Evolutionary conservation across 2,797 vertebrate genomes (phyloP).

Genomic region (Pagetopsis macropterus): DNA sequence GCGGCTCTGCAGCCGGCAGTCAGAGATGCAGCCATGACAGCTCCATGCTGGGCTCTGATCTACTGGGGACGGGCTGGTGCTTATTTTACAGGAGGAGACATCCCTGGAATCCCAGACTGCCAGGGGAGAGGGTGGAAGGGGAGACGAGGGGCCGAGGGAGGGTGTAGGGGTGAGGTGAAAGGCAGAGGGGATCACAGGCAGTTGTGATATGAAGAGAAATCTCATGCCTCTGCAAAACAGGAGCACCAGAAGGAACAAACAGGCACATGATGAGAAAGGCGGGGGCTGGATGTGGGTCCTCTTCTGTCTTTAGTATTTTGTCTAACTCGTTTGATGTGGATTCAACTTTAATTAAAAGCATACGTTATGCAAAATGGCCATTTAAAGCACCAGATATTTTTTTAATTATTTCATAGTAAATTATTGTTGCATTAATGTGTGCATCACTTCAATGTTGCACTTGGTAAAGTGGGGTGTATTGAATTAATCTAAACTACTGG

Average conservation of each 20-base stretch:
- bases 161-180: slow-evolving; percentile 14
- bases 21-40: slow-evolving; percentile 74
- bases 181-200: slow-evolving; percentile 51
- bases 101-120: slow-evolving; percentile 90
- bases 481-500: no score
- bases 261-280: slow-evolving; percentile 6
- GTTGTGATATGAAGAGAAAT: slow-evolving; percentile 70
- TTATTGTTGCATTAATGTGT: no score
- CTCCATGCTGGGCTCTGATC: slow-evolving; percentile 83
- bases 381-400: no score
- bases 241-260: slow-evolving; percentile 16
- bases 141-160: slow-evolving; percentile 15
- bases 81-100: slow-evolving; percentile 87
- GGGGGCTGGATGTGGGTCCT: background rate
- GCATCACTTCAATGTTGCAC: no score
- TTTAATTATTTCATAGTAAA: no score
- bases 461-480: no score
- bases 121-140: slow-evolving; percentile 71
- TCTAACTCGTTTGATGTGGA: background rate
- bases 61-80: slow-evolving; percentile 54
- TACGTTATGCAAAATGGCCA: no score
- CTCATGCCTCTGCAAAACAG: slow-evolving; percentile 49
- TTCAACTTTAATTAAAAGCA: background rate
- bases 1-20: slow-evolving; percentile 73
- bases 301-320: slow-evolving; percentile 3